Evolutionary conservation across 1,140 invertebrate genomes (phyloP), one percentile per base, ranked within the genome.

Genomic region (Mizuhopecten yessoensis): DNA sequence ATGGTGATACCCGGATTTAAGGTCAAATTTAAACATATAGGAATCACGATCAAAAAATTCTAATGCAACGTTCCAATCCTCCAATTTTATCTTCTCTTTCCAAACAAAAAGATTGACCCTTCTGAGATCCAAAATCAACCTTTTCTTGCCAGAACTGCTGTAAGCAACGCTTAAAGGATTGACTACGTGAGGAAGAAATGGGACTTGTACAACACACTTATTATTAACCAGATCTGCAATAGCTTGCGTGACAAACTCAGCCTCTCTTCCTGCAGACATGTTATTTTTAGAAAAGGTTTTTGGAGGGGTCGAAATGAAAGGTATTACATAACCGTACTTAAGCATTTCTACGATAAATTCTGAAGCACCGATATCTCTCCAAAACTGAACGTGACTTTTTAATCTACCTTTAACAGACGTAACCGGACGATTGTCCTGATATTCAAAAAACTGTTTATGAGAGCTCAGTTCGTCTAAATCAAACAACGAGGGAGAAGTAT

Each of bases 11-110:
- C 88, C 91, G 7, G 49, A 89, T 20, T 57, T 87, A 15, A 92
- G 34, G 33, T 92, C 89, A 87, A 89, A 91, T 36, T 89, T 91
- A 87, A 89, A 91, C 90, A 91, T 91, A 23, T 75, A 90, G 87
- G 17, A 57, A 34, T 75, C 75, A 57, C 87, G 86, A 34, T 89
- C 45, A 36, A 91, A 89, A 90, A 36, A 91, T 0, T 91, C 20
- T 34, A 90, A 45, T 0, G 45, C 91, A 0, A 39, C 36, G 33
- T 39, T 87, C 39, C 88, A 87, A 36, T 89, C 91, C 13, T 91
- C 88, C 89, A 91, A 89, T 88, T 90, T 90, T 29, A 91, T 34
- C 33, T 89, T 87, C 17, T 90, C 49, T 87, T 87, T 87, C 29
- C 23, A 23, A 13, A 93, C 90, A 23, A 91, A 87, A 17, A 34